Evolutionary conservation across 1,140 invertebrate species (phyloP).

Genomic region (Pseudomyrmex flavicornis): DNA sequence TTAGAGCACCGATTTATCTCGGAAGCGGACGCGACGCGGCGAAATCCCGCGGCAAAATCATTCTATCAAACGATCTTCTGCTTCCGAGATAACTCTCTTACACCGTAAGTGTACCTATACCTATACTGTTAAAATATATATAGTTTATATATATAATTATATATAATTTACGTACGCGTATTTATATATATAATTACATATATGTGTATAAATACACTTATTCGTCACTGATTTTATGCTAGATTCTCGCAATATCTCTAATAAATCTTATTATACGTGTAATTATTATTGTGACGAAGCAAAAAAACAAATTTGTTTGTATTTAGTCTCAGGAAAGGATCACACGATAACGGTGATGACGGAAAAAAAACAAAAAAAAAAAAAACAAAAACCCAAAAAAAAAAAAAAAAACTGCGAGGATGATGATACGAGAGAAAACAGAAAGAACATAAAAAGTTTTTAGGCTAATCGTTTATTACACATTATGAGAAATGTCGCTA

Average conservation of each 20-base stretch:
- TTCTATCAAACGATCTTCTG: neutral
- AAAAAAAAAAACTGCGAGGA: neutral
- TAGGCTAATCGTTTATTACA: constrained; percentile 74
- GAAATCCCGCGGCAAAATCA: neutral
- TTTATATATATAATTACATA: constrained; percentile 58
- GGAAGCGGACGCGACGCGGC: constrained; percentile 9
- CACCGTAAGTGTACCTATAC: constrained; percentile 70
- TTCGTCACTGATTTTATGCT: constrained; percentile 71
- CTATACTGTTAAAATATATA: constrained; percentile 56
- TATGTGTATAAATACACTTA: constrained; percentile 41
- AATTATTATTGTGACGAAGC: constrained; percentile 53
- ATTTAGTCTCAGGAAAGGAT: constrained; percentile 65
- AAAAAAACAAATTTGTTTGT: constrained; percentile 60
- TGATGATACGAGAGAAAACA: constrained; percentile 27
- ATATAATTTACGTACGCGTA: neutral
- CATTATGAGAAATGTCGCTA: constrained; percentile 74
- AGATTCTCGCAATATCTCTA: constrained; percentile 61
- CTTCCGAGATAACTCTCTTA: constrained; percentile 22
- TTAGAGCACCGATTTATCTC: constrained; percentile 56
- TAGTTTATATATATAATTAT: constrained; percentile 59
- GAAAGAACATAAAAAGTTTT: constrained; percentile 49
- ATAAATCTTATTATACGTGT: constrained; percentile 51
- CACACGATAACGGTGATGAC: constrained; percentile 29
- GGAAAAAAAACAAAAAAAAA: neutral
- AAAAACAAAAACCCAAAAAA: too few relatives aligned